Evolutionary conservation across 2,113 vertebrate genomes (phyloP).

Genomic region (Cettia cetti): DNA sequence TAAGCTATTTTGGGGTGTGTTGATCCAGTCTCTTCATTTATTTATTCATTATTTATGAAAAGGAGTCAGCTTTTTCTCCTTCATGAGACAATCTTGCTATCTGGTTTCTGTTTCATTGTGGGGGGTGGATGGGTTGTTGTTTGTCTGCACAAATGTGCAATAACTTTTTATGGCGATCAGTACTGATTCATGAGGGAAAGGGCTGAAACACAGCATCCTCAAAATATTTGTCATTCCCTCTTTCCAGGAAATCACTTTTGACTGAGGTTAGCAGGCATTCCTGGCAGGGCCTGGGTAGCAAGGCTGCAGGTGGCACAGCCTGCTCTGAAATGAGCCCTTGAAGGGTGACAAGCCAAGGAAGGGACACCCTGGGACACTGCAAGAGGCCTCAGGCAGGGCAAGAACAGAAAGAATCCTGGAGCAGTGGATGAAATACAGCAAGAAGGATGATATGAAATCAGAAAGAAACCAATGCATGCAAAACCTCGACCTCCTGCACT

Average conservation of each 20-base stretch:
- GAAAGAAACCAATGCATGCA: background rate
- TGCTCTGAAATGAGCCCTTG: background rate
- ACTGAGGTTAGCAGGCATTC: background rate
- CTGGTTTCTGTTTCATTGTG: background rate
- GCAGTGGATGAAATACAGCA: background rate
- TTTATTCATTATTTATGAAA: background rate
- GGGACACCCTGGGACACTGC: background rate
- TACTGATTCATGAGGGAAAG: background rate
- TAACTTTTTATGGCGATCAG: background rate
- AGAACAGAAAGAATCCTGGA: background rate
- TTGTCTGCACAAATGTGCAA: background rate
- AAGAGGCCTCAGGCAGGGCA: background rate
- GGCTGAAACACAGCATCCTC: background rate
- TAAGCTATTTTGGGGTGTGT: background rate
- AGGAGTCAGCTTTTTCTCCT: background rate
- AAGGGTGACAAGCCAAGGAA: background rate
- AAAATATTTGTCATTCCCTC: background rate
- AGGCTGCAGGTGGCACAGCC: background rate
- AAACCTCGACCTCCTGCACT: fast-evolving
- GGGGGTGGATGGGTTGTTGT: background rate
- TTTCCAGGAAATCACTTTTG: background rate
- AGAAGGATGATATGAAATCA: background rate
- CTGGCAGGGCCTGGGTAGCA: background rate
- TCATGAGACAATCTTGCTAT: background rate
- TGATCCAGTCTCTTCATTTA: background rate